Percentiles rank a stretch among this genome's conserved stretches.
Conservation (phyloP, 2,797 vertebrate genomes). For the Rhinella marina region DNA sequence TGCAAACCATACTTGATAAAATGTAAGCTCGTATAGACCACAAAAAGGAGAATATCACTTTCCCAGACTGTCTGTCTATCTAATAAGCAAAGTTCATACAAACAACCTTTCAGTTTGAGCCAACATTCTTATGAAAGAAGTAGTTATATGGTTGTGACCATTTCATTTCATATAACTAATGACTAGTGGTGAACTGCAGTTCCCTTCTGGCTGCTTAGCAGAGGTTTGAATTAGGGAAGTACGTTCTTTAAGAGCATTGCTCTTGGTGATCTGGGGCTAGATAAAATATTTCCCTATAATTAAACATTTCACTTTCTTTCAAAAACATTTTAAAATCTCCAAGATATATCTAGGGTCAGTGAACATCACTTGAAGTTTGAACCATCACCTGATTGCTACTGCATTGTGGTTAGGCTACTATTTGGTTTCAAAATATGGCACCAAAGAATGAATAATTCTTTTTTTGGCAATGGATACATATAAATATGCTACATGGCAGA, state of each 20-base stretch:
- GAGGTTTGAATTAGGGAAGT: conserved; percentile 19
- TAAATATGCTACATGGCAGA: no score
- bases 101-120: conserved; percentile 54
- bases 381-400: neutral
- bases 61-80: conserved; percentile 56
- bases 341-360: neutral
- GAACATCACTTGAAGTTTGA: neutral
- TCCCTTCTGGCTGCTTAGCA: conserved; percentile 34
- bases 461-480: neutral
- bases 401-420: neutral
- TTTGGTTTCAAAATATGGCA: no score
- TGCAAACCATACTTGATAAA: conserved; percentile 46
- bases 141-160: conserved; percentile 43
- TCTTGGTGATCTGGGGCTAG: neutral
- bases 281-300: neutral
- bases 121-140: conserved; percentile 60
- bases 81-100: conserved; percentile 54
- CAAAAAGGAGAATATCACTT: conserved; percentile 46
- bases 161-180: conserved; percentile 50
- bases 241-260: neutral
- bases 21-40: conserved; percentile 50
- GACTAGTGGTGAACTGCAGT: conserved; percentile 13
- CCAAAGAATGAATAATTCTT: neutral
- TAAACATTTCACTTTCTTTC: neutral
- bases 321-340: conserved; percentile 21